Conservation (phyloP, 2,888 invertebrate species). For the Tineola bisselliella region DNA sequence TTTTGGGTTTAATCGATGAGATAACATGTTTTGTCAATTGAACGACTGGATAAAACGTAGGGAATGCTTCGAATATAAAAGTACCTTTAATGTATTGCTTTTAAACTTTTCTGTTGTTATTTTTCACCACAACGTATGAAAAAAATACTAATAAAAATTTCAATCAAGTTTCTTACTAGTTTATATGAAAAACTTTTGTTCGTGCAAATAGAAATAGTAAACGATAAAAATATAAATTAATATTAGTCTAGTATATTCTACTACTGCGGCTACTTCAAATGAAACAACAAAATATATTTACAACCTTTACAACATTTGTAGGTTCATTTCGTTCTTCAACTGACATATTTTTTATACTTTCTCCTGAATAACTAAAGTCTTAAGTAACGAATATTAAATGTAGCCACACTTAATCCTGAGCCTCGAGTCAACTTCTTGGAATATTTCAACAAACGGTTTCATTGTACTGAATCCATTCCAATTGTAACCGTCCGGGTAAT, state of each 20-base stretch:
- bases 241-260: no score
- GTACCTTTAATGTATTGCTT: not conserved
- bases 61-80: not conserved
- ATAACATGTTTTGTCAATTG: constrained; percentile 8
- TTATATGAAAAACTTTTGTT: no score
- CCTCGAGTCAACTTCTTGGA: not conserved
- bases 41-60: not conserved
- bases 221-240: no score
- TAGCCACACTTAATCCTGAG: not conserved
- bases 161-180: no score
- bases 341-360: no score
- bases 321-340: no score
- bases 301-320: no score
- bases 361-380: not conserved
- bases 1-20: constrained; percentile 3
- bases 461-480: not conserved
- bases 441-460: not conserved
- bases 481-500: not conserved
- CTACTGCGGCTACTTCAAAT: no score
- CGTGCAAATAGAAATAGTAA: no score
- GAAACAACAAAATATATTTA: no score
- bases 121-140: not conserved
- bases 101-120: not conserved
- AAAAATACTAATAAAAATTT: no score
- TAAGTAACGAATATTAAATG: not conserved